phyloP scores from a whole-genome alignment of 2,888 invertebrate species.

The Pyrocoelia pectoralis region DNA sequence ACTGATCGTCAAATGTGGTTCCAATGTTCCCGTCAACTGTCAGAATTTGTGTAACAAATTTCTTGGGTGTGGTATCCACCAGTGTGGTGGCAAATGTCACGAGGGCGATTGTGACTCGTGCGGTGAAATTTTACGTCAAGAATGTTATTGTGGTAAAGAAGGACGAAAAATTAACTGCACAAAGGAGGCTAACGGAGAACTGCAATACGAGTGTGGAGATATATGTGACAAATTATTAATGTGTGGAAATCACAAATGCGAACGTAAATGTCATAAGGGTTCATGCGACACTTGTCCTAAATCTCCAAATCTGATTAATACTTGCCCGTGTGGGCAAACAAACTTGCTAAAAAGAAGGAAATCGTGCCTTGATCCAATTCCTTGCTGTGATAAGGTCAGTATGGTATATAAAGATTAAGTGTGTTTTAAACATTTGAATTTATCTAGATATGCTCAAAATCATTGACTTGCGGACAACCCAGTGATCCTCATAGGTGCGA shows the following conservation, averaged over 20 bases:
- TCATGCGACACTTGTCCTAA: conserved; percentile 71
- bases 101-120: conserved; percentile 80
- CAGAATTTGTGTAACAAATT: conserved; percentile 74
- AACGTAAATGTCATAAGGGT: conserved; percentile 72
- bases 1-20: conserved; percentile 75
- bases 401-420: conserved; percentile 17
- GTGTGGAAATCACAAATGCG: conserved; percentile 78
- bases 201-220: conserved; percentile 68
- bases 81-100: conserved; percentile 80
- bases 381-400: conserved; percentile 76
- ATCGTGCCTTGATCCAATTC: conserved; percentile 82
- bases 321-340: conserved; percentile 82
- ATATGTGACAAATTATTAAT: conserved; percentile 67
- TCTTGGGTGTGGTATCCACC: conserved; percentile 81
- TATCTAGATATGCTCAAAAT: conserved; percentile 66
- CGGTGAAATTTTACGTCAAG: conserved; percentile 70
- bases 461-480: conserved; percentile 73
- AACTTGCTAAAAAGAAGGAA: conserved; percentile 62
- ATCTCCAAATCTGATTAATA: conserved; percentile 67
- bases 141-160: conserved; percentile 75
- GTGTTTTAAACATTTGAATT: neutral
- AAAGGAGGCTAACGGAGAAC: conserved; percentile 59
- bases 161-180: conserved; percentile 70
- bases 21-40: conserved; percentile 77
- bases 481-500: conserved; percentile 74